phyloP scores from a whole-genome alignment of 2,797 vertebrate genomes.

The Bradypus variegatus region DNA sequence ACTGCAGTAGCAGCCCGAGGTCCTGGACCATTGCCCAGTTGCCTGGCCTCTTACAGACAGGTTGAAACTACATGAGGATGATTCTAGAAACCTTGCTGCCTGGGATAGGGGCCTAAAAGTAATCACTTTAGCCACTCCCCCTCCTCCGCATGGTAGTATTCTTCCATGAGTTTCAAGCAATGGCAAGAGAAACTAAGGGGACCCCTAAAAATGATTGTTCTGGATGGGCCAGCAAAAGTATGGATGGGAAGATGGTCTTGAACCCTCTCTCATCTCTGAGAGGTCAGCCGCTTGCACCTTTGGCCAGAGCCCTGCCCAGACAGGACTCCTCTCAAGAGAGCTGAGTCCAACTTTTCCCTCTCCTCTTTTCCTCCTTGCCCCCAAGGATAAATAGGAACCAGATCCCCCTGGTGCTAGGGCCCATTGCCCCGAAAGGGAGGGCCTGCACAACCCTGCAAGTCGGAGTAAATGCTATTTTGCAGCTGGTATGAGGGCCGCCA shows the following conservation, averaged over 20 bases:
- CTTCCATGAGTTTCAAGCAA: not conserved
- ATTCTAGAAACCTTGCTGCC: constrained; percentile 4
- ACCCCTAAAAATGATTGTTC: not conserved
- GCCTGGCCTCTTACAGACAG: not conserved
- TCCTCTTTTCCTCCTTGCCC: not conserved
- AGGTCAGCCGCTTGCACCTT: not conserved
- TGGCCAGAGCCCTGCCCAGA: not conserved
- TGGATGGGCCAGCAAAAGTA: not conserved
- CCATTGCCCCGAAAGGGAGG: not conserved
- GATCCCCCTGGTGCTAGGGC: not conserved
- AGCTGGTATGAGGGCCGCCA: constrained; percentile 15
- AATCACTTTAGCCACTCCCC: not conserved
- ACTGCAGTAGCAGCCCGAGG: not conserved
- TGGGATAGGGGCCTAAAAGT: not conserved
- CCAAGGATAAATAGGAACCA: not conserved
- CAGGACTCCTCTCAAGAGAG: not conserved
- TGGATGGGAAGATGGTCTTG: not conserved
- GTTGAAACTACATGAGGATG: not conserved
- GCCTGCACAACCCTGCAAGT: not conserved
- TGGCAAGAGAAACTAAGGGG: not conserved
- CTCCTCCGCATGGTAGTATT: not conserved
- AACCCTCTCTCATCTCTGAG: not conserved
- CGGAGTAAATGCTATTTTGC: constrained; percentile 19
- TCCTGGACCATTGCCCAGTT: not conserved
- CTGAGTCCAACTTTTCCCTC: not conserved